A percentile compares a stretch with the other conserved stretches of the same genome.
Conservation (phyloP, 2,797 vertebrate genomes). For the Lithobates pipiens region DNA sequence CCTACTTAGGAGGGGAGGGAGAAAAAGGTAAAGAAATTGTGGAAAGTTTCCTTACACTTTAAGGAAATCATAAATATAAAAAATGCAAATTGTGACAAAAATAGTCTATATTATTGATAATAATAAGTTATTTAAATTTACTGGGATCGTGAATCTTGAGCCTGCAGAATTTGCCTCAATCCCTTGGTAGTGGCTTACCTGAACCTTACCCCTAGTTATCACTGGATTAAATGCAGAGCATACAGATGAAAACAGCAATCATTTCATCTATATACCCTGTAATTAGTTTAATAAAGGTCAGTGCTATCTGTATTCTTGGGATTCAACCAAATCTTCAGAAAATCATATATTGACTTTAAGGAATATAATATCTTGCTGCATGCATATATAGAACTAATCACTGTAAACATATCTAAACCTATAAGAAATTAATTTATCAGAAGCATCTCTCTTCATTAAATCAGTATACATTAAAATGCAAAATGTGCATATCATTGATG, state of each 20-base stretch:
- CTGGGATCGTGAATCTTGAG: no score
- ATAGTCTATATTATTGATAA: no score
- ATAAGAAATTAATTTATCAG: not conserved
- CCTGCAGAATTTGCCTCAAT: no score
- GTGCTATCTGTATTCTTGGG: not conserved
- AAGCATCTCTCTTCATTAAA: not conserved
- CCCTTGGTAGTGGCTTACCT: no score
- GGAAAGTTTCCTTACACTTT: no score
- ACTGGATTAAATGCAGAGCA: not conserved
- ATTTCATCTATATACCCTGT: not conserved
- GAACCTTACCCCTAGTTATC: not conserved
- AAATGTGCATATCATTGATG: not conserved
- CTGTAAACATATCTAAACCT: conserved; percentile 1
- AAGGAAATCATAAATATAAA: no score
- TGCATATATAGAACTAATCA: not conserved
- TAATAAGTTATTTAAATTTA: no score
- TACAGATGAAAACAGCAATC: not conserved
- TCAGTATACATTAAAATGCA: not conserved
- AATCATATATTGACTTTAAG: not conserved
- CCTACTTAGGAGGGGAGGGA: no score
- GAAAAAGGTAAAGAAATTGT: no score
- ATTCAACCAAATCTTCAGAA: not conserved
- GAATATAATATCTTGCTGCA: not conserved
- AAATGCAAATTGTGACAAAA: no score
- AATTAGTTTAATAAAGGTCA: not conserved